A percentile compares a stretch with the other conserved stretches of the same genome.
Evolutionary conservation across 2,797 vertebrate genomes (phyloP).

Genomic region (Synanceia verrucosa): DNA sequence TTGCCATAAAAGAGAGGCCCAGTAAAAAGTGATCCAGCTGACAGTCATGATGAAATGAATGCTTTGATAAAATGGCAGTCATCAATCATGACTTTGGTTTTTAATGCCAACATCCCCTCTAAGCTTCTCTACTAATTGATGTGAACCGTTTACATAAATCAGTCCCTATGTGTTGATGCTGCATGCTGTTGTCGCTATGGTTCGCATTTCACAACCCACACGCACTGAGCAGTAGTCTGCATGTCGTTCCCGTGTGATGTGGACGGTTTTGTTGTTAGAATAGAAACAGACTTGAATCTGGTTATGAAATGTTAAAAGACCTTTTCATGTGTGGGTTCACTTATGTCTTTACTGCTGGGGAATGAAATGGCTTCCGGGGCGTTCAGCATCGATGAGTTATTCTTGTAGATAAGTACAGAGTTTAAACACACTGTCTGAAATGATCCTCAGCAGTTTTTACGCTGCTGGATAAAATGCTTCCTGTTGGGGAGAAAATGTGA

Average conservation of each 20-base stretch:
- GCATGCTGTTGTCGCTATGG: constrained; percentile 38
- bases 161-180: constrained; percentile 41
- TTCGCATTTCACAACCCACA: constrained; percentile 36
- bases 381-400: neutral
- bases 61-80: constrained; percentile 70
- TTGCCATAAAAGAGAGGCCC: constrained; percentile 62
- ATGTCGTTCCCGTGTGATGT: neutral
- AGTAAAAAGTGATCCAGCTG: constrained; percentile 71
- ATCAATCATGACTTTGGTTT: constrained; percentile 73
- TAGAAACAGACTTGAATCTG: neutral
- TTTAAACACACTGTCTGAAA: constrained; percentile 10
- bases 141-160: constrained; percentile 73
- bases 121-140: constrained; percentile 68
- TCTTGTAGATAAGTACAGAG: neutral
- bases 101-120: constrained; percentile 51
- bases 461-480: neutral
- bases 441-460: neutral
- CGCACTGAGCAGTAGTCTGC: neutral
- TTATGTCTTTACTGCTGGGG: neutral
- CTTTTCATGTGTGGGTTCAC: neutral
- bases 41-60: constrained; percentile 75
- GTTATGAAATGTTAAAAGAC: neutral
- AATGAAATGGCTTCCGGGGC: neutral
- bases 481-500: neutral
- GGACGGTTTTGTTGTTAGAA: constrained; percentile 5